A percentile compares a stretch with the other conserved stretches of the same genome.
phyloP scores from a whole-genome alignment of 2,797 vertebrate genomes.

The Oreochromis grahami region DNA sequence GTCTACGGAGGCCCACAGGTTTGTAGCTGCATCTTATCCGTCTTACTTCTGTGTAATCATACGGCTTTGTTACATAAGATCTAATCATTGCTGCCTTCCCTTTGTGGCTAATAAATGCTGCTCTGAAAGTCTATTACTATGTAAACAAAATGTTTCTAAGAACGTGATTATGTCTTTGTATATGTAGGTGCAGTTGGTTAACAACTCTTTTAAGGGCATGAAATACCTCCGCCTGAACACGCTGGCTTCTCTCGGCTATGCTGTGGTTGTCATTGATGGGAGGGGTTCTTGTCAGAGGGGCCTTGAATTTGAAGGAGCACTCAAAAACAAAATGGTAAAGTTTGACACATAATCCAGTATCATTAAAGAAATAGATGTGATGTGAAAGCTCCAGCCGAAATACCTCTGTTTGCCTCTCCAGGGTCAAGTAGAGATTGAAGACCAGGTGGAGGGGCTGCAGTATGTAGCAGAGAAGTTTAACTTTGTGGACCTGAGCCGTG shows the following conservation, averaged over 20 bases:
- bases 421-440: constrained; percentile 98
- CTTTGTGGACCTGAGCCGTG: constrained; percentile 92
- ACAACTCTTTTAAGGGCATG: constrained; percentile 97
- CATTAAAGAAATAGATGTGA: background rate
- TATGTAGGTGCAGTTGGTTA: constrained; percentile 91
- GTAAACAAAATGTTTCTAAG: background rate
- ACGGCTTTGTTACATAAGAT: background rate
- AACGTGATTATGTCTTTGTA: background rate
- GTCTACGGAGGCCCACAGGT: constrained; percentile 98
- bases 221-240: constrained; percentile 96
- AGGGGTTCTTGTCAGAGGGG: constrained; percentile 95
- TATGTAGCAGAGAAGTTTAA: constrained; percentile 93
- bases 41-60: background rate
- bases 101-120: background rate
- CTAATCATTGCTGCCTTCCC: background rate
- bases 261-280: constrained; percentile 94
- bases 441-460: constrained; percentile 96
- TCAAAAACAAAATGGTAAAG: constrained; percentile 96
- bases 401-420: constrained; percentile 33
- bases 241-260: constrained; percentile 90
- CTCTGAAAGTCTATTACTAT: background rate
- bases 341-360: background rate
- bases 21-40: background rate
- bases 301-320: constrained; percentile 91
- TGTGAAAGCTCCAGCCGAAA: background rate